phyloP scores from a whole-genome alignment of 2,797 vertebrate species.

The Muscicapa striata region DNA sequence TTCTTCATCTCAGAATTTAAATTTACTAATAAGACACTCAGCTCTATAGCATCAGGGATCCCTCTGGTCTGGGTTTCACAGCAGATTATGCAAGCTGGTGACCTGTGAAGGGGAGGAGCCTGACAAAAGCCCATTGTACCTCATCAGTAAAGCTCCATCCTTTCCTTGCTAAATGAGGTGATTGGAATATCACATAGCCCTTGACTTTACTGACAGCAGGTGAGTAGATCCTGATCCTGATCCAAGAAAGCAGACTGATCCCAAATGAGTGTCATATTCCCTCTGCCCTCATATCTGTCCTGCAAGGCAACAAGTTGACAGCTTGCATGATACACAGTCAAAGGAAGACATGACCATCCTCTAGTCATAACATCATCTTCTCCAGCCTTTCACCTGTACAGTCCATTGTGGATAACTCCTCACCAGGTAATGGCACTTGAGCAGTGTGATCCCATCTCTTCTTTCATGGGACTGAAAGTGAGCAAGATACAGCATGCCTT shows the following conservation, averaged over 20 bases:
- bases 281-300: background rate
- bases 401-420: background rate
- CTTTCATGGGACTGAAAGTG: background rate
- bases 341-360: background rate
- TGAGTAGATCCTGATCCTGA: background rate
- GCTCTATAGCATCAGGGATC: background rate
- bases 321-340: background rate
- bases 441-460: background rate
- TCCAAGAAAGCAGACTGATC: background rate
- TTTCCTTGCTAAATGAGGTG: background rate
- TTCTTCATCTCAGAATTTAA: background rate
- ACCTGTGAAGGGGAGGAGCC: background rate
- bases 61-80: background rate
- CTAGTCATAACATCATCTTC: background rate
- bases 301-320: background rate
- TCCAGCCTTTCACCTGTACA: background rate
- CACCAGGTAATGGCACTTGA: background rate
- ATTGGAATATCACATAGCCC: background rate
- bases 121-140: background rate
- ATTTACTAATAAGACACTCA: background rate
- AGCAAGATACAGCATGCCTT: background rate
- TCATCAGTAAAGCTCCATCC: background rate
- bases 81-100: background rate
- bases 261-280: fast-evolving
- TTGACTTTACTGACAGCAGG: background rate